A percentile compares a stretch with the other conserved stretches of the same genome.
Conservation (phyloP, 2,888 invertebrate species). For the Lepidocyrtinus sp. region DNA sequence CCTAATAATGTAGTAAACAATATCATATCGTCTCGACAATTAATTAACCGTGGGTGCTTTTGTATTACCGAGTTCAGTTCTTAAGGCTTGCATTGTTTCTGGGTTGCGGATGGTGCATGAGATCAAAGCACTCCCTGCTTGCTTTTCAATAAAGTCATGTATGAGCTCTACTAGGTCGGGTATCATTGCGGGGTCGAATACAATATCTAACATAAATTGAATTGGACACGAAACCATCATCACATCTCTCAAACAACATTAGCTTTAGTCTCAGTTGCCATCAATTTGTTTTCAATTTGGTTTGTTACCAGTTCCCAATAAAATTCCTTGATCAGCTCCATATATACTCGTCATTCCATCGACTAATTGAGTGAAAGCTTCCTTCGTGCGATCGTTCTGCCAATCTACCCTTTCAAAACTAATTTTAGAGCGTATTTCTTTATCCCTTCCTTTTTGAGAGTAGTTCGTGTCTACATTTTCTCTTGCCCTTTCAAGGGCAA, state of each 20-base stretch:
- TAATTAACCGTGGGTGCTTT: too few relatives aligned
- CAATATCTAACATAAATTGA: slow-evolving; percentile 51
- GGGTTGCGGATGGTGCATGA: slow-evolving; percentile 61
- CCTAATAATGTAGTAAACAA: neutral
- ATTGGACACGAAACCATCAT: neutral
- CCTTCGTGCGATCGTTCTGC: slow-evolving; percentile 46
- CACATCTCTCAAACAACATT: neutral
- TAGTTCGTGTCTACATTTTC: slow-evolving; percentile 57
- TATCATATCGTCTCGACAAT: neutral
- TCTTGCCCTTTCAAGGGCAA: slow-evolving; percentile 52
- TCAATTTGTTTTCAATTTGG: neutral
- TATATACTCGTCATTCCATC: slow-evolving; percentile 47
- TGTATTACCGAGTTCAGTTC: slow-evolving; percentile 47
- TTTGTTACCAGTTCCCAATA: slow-evolving; percentile 57
- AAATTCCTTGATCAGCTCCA: slow-evolving; percentile 47
- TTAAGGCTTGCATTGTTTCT: slow-evolving; percentile 44
- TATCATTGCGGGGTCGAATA: slow-evolving; percentile 59
- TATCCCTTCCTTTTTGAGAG: neutral
- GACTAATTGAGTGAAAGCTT: slow-evolving; percentile 46
- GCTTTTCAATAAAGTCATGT: slow-evolving; percentile 35
- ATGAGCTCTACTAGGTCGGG: slow-evolving; percentile 53
- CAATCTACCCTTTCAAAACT: slow-evolving; percentile 61
- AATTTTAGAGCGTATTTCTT: slow-evolving; percentile 18
- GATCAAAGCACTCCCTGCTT: slow-evolving; percentile 46
- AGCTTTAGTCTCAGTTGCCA: neutral